Evolutionary conservation across 2,113 vertebrate genomes (phyloP).

Genomic region (Ptychochromis oligacanthus): DNA sequence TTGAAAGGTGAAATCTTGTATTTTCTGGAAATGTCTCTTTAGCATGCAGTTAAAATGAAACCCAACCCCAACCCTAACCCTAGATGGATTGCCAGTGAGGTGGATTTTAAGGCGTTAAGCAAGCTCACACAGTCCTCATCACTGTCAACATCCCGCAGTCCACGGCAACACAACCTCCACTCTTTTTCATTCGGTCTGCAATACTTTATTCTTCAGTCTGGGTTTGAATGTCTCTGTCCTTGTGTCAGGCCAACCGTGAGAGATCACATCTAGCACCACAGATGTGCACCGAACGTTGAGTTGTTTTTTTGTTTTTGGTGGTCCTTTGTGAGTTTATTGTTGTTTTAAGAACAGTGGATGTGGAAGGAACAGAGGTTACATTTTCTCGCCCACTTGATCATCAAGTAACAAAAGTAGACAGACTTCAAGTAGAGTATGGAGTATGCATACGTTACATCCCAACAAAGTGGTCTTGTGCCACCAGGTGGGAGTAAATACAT

Average conservation of each 20-base stretch:
- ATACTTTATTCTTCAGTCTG: slow-evolving; percentile 25
- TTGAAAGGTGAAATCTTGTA: background rate
- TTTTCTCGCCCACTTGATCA: slow-evolving; percentile 43
- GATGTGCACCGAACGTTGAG: background rate
- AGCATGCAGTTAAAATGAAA: background rate
- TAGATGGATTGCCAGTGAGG: background rate
- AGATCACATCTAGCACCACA: slow-evolving; percentile 60
- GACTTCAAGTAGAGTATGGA: slow-evolving; percentile 74
- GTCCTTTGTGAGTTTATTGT: slow-evolving; percentile 27
- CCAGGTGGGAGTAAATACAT: slow-evolving; percentile 30
- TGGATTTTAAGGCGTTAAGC: background rate
- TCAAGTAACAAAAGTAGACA: slow-evolving; percentile 50
- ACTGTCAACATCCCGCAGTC: background rate
- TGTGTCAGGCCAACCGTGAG: slow-evolving; percentile 36
- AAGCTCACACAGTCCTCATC: slow-evolving; percentile 11
- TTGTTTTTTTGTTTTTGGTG: slow-evolving; percentile 32
- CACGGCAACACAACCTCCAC: slow-evolving; percentile 25
- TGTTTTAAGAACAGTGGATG: slow-evolving; percentile 1
- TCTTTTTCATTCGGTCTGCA: slow-evolving; percentile 25
- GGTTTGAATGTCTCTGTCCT: background rate
- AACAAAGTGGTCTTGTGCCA: slow-evolving; percentile 13
- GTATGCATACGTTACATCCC: slow-evolving; percentile 63
- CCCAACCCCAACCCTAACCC: background rate
- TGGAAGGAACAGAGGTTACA: slow-evolving; percentile 33
- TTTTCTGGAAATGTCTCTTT: background rate